phyloP scores from a whole-genome alignment of 2,888 invertebrate genomes.

The Tribolium freemani region DNA sequence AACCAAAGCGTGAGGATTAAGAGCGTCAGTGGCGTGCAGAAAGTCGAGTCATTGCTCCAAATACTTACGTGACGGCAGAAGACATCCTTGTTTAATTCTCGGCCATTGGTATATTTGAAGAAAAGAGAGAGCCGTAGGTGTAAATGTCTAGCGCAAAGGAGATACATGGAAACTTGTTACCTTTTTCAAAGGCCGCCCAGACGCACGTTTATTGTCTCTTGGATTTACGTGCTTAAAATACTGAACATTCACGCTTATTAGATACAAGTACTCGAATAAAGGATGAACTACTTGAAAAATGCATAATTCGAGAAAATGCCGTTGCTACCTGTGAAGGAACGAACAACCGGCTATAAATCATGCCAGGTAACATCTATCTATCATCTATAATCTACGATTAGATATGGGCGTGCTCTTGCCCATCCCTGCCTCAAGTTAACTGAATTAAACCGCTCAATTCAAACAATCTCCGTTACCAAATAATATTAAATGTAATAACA shows the following conservation, averaged over 20 bases:
- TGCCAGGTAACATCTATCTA: constrained; percentile 63
- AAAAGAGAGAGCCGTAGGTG: constrained; percentile 52
- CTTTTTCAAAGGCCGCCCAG: constrained; percentile 59
- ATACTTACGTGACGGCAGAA: constrained; percentile 51
- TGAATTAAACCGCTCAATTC: constrained; percentile 55
- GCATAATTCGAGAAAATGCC: constrained; percentile 17
- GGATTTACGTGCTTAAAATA: constrained; percentile 62
- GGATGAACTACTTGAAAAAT: constrained; percentile 3
- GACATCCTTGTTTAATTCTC: constrained; percentile 57
- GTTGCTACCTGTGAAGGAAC: constrained; percentile 52
- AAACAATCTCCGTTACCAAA: constrained; percentile 51
- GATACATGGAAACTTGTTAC: constrained; percentile 56
- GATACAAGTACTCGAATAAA: constrained; percentile 44
- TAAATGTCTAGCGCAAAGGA: constrained; percentile 53
- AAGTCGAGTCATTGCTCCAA: constrained; percentile 45
- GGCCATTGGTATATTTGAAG: constrained; percentile 48
- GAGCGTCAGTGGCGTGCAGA: constrained; percentile 28
- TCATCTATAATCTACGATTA: constrained; percentile 64
- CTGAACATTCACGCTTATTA: constrained; percentile 55
- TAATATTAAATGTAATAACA: constrained; percentile 45
- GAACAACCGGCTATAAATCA: constrained; percentile 61
- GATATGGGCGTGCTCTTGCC: constrained; percentile 62
- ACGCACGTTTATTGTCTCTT: constrained; percentile 62
- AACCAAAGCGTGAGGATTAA: constrained; percentile 26
- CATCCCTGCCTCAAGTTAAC: constrained; percentile 54